phyloP scores from a whole-genome alignment of 2,888 invertebrate species.

The Catocala fraxini region DNA sequence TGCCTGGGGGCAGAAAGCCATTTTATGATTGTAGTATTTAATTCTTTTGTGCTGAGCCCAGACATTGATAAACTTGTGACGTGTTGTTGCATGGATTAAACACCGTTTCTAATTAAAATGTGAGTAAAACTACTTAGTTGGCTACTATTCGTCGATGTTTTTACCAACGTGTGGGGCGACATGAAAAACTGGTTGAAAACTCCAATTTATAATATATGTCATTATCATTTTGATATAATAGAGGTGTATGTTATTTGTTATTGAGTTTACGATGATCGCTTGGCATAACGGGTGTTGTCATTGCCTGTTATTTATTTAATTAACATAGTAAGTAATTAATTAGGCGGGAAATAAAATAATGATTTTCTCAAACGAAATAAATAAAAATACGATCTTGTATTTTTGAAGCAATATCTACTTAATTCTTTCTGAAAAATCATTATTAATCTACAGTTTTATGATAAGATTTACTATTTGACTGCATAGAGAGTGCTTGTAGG shows the following conservation, averaged over 20 bases:
- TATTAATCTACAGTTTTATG: no score
- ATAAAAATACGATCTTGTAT: not conserved
- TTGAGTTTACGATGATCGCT: not conserved
- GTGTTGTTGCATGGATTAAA: conserved; percentile 50
- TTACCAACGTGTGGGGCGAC: not conserved
- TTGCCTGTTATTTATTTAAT: conserved; percentile 4
- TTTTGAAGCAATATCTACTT: no score
- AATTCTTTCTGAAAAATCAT: no score
- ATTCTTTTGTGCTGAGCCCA: conserved; percentile 45
- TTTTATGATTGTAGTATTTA: conserved; percentile 53
- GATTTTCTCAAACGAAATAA: not conserved
- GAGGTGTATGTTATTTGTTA: not conserved
- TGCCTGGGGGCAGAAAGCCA: conserved; percentile 54
- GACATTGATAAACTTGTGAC: conserved; percentile 62
- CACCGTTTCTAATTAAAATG: conserved; percentile 38
- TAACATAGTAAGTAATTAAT: not conserved
- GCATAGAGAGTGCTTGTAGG: no score
- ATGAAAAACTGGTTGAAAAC: not conserved
- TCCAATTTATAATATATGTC: not conserved
- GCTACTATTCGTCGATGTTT: not conserved
- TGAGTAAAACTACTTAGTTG: conserved; percentile 29
- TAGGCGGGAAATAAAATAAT: no score
- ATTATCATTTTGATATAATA: not conserved
- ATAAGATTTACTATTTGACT: no score
- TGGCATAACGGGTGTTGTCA: conserved; percentile 5